Evolutionary conservation across 2,888 invertebrate genomes (phyloP).

Genomic region (Ametastegia equiseti): DNA sequence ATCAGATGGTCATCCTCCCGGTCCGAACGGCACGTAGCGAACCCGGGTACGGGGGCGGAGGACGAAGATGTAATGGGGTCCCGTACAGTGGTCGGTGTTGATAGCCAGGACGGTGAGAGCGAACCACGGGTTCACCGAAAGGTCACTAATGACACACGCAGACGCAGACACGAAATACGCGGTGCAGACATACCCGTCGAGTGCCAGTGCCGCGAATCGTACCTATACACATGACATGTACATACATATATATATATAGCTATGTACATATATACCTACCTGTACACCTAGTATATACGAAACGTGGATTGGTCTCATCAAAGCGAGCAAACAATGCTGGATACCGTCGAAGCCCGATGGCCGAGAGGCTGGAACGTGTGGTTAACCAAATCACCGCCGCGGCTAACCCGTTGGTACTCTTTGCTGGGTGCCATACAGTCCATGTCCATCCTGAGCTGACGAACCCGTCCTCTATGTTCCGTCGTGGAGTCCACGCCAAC

Average conservation of each 20-base stretch:
- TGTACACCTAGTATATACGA: conserved; percentile 59
- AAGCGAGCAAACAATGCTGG: conserved; percentile 75
- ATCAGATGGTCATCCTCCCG: conserved; percentile 22
- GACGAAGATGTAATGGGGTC: conserved; percentile 60
- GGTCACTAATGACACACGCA: conserved; percentile 74
- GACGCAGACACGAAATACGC: conserved; percentile 54
- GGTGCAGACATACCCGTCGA: no score
- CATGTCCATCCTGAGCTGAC: conserved; percentile 24
- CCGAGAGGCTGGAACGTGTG: conserved; percentile 67
- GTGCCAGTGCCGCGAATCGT: conserved; percentile 49
- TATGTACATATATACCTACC: conserved; percentile 49
- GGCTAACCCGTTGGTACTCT: conserved; percentile 33
- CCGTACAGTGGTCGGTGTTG: conserved; percentile 68
- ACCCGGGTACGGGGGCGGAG: conserved; percentile 31
- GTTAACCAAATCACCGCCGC: conserved; percentile 73
- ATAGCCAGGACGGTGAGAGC: conserved; percentile 68
- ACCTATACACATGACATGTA: conserved; percentile 49
- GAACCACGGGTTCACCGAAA: conserved; percentile 68
- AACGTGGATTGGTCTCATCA: conserved; percentile 75
- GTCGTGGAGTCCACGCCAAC: conserved; percentile 16
- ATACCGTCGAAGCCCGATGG: conserved; percentile 72
- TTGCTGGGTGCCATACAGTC: conserved; percentile 46
- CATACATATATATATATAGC: no score
- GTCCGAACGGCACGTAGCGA: conserved; percentile 42
- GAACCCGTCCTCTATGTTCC: conserved; percentile 16